Conservation (phyloP, 1,140 invertebrate genomes). For the Psilanteris sp. region DNA sequence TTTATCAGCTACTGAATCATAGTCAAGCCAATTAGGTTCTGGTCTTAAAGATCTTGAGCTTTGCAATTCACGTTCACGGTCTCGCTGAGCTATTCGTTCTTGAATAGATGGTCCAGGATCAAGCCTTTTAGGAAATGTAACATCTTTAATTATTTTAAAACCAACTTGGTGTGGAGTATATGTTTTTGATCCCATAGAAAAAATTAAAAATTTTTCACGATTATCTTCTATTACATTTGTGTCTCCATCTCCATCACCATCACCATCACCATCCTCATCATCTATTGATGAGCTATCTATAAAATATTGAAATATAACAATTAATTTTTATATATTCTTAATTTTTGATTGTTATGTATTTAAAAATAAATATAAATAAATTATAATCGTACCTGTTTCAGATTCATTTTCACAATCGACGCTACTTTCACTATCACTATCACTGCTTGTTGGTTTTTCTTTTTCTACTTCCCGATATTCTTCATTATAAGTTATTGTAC, state of each 20-base stretch:
- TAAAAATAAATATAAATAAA: too few species aligned
- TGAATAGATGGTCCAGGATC: slow-evolving; percentile 85
- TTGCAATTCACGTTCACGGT: slow-evolving; percentile 79
- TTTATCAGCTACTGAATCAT: slow-evolving; percentile 84
- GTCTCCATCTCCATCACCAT: slow-evolving; percentile 80
- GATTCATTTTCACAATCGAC: slow-evolving; percentile 30
- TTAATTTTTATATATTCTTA: too few species aligned
- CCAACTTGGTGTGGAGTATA: slow-evolving; percentile 94
- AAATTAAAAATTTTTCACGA: slow-evolving; percentile 90
- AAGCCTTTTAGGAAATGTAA: slow-evolving; percentile 85
- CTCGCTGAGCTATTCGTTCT: slow-evolving; percentile 83
- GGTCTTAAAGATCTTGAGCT: slow-evolving; percentile 77
- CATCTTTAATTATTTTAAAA: slow-evolving; percentile 88
- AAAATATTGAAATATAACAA: too few species aligned
- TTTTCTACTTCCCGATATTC: slow-evolving; percentile 82
- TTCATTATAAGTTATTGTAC: slow-evolving; percentile 81
- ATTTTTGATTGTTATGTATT: too few species aligned
- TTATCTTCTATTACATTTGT: slow-evolving; percentile 80
- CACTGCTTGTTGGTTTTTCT: slow-evolving; percentile 68
- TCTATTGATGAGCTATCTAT: too few species aligned
- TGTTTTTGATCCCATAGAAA: slow-evolving; percentile 91
- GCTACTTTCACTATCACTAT: slow-evolving; percentile 70
- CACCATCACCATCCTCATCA: too few species aligned
- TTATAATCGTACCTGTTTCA: too few species aligned
- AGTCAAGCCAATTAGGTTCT: slow-evolving; percentile 86